These are phyloP conservation scores for Mesocentrotus franciscanus DNA, from an alignment of 53 echinoderm and acorn worm genomes.

Conservation along the genomic window DNA sequence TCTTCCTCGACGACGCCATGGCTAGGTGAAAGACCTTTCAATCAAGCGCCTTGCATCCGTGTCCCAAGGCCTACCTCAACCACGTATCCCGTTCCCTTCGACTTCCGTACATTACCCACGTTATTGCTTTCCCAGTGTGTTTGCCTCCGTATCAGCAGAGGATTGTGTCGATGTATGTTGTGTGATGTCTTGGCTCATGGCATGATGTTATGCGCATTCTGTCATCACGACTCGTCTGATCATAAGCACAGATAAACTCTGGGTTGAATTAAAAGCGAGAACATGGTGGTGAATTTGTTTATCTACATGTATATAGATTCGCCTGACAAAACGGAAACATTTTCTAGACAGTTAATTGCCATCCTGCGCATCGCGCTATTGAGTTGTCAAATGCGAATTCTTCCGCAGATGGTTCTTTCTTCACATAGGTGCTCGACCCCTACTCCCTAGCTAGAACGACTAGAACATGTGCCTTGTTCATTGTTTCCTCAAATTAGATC, in stretches of 20 bases:
- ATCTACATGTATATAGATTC: background rate
- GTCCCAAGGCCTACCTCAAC: constrained; percentile 8
- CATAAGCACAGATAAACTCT: background rate
- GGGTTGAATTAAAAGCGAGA: background rate
- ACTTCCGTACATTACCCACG: constrained; percentile 48
- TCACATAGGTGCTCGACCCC: background rate
- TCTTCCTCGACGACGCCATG: constrained; percentile 11
- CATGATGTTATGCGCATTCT: background rate
- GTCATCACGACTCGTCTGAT: background rate
- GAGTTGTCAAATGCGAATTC: background rate
- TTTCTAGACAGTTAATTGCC: background rate
- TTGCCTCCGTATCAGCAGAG: constrained; percentile 13
- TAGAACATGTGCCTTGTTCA: background rate
- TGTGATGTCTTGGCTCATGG: background rate
- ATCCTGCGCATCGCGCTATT: background rate
- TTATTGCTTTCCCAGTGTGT: constrained; percentile 19
- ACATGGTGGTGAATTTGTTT: background rate
- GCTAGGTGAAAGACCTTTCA: constrained; percentile 45
- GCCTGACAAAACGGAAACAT: background rate
- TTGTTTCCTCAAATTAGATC: background rate
- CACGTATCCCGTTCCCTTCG: background rate
- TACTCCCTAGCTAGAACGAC: background rate
- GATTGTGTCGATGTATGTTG: background rate
- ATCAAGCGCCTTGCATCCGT: constrained; percentile 35
- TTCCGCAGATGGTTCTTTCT: background rate